phyloP scores from a whole-genome alignment of 2,797 vertebrate species.

The Poecilia velifera region DNA sequence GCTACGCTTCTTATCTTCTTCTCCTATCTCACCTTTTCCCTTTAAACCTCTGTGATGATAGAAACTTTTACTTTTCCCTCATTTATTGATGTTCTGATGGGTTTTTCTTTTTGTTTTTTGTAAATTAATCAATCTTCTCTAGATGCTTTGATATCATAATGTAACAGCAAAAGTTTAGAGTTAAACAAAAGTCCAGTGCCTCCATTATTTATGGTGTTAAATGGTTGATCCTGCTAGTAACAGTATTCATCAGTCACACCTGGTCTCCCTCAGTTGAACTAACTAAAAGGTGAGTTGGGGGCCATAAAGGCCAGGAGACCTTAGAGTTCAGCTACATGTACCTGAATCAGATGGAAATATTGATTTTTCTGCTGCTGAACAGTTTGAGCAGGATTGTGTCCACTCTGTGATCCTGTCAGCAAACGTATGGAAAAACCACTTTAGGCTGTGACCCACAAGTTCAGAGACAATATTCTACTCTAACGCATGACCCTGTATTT shows the following conservation, averaged over 20 bases:
- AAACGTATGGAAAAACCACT: constrained; percentile 35
- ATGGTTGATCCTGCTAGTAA: not conserved
- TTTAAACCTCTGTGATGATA: not conserved
- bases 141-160: not conserved
- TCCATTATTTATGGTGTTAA: not conserved
- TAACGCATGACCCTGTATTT: constrained; percentile 48
- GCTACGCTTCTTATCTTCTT: too few relatives aligned
- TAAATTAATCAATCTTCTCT: not conserved
- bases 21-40: too few relatives aligned
- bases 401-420: constrained; percentile 40
- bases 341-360: constrained; percentile 33
- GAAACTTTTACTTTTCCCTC: not conserved
- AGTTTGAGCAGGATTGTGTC: constrained; percentile 41
- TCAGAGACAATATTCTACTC: constrained; percentile 48
- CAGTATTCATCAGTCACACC: constrained; percentile 1
- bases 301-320: constrained; percentile 13
- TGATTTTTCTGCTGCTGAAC: constrained; percentile 29
- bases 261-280: constrained; percentile 17
- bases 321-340: constrained; percentile 11
- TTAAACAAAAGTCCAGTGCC: not conserved
- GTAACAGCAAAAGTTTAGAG: not conserved
- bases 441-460: constrained; percentile 38
- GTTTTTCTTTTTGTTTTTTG: not conserved
- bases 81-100: not conserved
- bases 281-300: constrained; percentile 6